These are phyloP conservation scores for Lathamus discolor DNA, from an alignment of 2,113 vertebrate genomes.

Conservation along the genomic window DNA sequence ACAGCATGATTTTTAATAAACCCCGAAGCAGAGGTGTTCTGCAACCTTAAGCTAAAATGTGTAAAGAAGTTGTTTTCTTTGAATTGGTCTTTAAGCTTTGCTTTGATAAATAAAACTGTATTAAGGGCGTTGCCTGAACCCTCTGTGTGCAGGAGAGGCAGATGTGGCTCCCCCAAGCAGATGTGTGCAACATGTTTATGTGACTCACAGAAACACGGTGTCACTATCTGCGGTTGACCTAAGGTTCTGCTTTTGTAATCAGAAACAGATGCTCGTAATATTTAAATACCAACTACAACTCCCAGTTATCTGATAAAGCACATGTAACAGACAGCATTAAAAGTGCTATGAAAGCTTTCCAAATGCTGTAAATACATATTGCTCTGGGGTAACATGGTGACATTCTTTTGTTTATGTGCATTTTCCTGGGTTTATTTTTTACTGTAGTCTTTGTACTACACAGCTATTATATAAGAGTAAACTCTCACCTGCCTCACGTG, in stretches of 20 bases:
- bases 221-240: neutral
- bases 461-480: neutral
- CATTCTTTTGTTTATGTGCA: neutral
- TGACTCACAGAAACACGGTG: neutral
- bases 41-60: neutral
- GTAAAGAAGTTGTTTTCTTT: neutral
- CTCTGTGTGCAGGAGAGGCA: neutral
- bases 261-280: neutral
- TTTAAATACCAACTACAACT: neutral
- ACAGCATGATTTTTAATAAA: neutral
- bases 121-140: neutral
- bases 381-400: neutral
- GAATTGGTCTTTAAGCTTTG: neutral
- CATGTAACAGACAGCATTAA: neutral
- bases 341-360: neutral
- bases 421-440: neutral
- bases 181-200: neutral
- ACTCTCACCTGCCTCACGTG: neutral
- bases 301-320: neutral
- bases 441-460: neutral
- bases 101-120: neutral
- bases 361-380: neutral
- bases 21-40: neutral
- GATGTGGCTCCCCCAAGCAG: neutral
- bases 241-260: neutral